These are phyloP conservation scores for Oceanodroma leucorhoa DNA, from an alignment of 2,797 vertebrate genomes.

Conservation along the genomic window DNA sequence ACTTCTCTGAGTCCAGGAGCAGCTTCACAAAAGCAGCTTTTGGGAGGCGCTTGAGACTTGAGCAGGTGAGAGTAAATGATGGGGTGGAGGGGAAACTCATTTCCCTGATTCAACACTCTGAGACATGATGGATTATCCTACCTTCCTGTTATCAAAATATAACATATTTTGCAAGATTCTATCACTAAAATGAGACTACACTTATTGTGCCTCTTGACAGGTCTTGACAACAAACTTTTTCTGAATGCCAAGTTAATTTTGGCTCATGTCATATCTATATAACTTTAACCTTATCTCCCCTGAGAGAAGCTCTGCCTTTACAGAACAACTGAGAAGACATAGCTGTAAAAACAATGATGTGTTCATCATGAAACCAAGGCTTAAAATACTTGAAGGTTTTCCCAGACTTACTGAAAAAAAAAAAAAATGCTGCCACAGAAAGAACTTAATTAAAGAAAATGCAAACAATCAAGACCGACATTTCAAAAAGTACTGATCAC, in stretches of 20 bases:
- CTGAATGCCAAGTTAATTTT: not conserved
- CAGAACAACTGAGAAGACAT: not conserved
- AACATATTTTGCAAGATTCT: not conserved
- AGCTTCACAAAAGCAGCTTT: not conserved
- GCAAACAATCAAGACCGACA: not conserved
- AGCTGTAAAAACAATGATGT: not conserved
- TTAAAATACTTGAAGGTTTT: not conserved
- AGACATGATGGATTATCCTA: slow-evolving; percentile 22
- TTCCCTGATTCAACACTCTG: not conserved
- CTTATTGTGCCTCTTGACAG: not conserved
- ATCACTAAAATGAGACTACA: not conserved
- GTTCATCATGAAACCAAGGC: not conserved
- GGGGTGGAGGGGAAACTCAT: not conserved
- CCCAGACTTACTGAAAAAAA: not conserved
- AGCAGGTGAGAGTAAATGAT: not conserved
- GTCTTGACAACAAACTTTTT: not conserved
- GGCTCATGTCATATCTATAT: not conserved
- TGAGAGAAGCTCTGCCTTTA: not conserved
- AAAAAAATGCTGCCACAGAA: not conserved
- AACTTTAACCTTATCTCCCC: not conserved
- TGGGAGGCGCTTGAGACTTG: not conserved
- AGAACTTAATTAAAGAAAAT: not conserved
- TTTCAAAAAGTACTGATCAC: not conserved
- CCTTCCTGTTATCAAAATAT: not conserved
- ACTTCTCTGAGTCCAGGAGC: not conserved